Percentiles rank a stretch among this genome's conserved stretches.
Conservation (phyloP, 2,113 vertebrate species). For the Forbesichthys papilliferus region DNA sequence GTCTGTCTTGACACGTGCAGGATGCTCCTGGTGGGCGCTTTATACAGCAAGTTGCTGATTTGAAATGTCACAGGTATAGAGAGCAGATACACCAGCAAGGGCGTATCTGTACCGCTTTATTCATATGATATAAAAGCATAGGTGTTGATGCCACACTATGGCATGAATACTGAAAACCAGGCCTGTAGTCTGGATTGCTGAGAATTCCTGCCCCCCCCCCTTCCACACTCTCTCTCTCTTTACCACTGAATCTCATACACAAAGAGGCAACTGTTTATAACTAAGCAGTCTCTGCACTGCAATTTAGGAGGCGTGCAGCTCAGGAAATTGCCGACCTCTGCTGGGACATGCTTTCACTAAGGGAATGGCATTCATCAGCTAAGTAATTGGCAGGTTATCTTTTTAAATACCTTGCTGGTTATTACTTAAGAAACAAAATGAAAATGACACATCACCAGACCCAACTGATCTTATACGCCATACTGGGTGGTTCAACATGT, state of each 20-base stretch:
- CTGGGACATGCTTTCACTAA: constrained; percentile 89
- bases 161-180: constrained; percentile 66
- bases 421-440: constrained; percentile 95
- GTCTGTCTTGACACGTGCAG: too few species aligned
- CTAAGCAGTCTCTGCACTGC: constrained; percentile 87
- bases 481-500: constrained; percentile 43
- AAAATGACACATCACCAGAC: constrained; percentile 83
- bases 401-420: constrained; percentile 92
- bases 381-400: constrained; percentile 91
- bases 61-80: too few species aligned
- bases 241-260: constrained; percentile 67
- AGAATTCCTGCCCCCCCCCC: constrained; percentile 74
- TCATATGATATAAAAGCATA: neutral
- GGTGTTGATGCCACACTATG: too few species aligned
- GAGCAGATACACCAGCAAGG: neutral
- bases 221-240: constrained; percentile 35
- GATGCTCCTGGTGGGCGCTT: too few species aligned
- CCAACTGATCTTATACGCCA: neutral
- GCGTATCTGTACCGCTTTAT: neutral
- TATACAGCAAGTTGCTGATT: too few species aligned
- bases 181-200: constrained; percentile 72
- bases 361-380: constrained; percentile 90
- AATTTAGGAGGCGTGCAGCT: constrained; percentile 91
- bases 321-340: constrained; percentile 95
- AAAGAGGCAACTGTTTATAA: constrained; percentile 87